Conservation (phyloP, 2,888 invertebrate species). For the Pandemis heparana region DNA sequence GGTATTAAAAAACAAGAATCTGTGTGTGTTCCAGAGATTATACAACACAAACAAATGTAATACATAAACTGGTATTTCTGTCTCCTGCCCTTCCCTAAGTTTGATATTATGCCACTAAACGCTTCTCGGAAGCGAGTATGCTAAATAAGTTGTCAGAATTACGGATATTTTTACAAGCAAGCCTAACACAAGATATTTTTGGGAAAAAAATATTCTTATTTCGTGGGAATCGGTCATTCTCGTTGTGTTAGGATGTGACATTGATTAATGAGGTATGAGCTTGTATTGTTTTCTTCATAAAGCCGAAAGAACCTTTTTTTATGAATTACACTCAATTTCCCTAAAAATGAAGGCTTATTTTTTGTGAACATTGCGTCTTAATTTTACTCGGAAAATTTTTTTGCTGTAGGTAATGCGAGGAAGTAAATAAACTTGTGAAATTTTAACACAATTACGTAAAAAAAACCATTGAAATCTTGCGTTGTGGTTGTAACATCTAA, state of each 20-base stretch:
- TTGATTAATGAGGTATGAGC: constrained; percentile 67
- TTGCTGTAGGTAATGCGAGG: constrained; percentile 15
- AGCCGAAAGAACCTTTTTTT: constrained; percentile 51
- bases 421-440: constrained; percentile 35
- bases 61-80: background rate
- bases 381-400: constrained; percentile 37
- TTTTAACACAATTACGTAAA: constrained; percentile 39
- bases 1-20: too few relatives aligned
- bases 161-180: background rate
- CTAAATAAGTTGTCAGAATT: background rate
- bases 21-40: too few relatives aligned
- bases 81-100: background rate
- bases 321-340: constrained; percentile 43
- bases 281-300: constrained; percentile 65
- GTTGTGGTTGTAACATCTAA: too few relatives aligned
- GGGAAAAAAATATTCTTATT: constrained; percentile 44
- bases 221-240: constrained; percentile 66
- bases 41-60: too few relatives aligned
- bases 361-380: constrained; percentile 36
- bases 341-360: constrained; percentile 43
- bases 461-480: too few relatives aligned
- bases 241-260: constrained; percentile 61
- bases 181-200: constrained; percentile 27
- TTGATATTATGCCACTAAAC: background rate
- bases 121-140: background rate